Evolutionary conservation across 2,113 vertebrate genomes (phyloP).

Genomic region (Girardinichthys multiradiatus): DNA sequence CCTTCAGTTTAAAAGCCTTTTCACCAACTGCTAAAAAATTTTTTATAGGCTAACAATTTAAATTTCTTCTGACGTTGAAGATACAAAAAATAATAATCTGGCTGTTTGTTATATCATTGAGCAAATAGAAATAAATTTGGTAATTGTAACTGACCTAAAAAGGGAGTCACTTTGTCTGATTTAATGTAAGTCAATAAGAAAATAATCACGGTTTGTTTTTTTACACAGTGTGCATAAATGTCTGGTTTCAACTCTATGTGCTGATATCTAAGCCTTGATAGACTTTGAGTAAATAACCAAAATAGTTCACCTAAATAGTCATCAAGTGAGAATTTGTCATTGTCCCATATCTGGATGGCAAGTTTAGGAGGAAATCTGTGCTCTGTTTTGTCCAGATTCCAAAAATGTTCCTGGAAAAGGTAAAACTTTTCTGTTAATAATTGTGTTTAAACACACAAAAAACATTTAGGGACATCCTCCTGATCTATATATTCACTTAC

Average conservation of each 20-base stretch:
- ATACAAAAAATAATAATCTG: too few relatives aligned
- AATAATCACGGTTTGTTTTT: neutral
- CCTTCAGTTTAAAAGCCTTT: too few relatives aligned
- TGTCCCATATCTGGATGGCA: conserved; percentile 97
- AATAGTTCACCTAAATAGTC: conserved; percentile 90
- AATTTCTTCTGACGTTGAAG: too few relatives aligned
- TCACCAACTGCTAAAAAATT: too few relatives aligned
- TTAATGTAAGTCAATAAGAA: neutral
- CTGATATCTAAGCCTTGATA: neutral
- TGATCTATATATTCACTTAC: conserved; percentile 67
- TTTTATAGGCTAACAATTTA: too few relatives aligned
- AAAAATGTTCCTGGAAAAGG: conserved; percentile 90
- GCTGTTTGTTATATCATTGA: too few relatives aligned
- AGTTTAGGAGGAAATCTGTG: conserved; percentile 92
- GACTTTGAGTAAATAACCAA: neutral
- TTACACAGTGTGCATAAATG: neutral
- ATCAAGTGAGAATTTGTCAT: conserved; percentile 98
- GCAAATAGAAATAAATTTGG: neutral
- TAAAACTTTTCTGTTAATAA: neutral
- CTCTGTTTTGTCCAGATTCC: conserved; percentile 97
- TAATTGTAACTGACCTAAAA: neutral
- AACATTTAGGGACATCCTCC: neutral
- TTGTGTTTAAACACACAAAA: neutral
- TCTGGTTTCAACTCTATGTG: neutral
- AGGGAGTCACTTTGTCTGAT: neutral